phyloP scores from a whole-genome alignment of 2,888 invertebrate genomes.

The Hypolimnas misippus region DNA sequence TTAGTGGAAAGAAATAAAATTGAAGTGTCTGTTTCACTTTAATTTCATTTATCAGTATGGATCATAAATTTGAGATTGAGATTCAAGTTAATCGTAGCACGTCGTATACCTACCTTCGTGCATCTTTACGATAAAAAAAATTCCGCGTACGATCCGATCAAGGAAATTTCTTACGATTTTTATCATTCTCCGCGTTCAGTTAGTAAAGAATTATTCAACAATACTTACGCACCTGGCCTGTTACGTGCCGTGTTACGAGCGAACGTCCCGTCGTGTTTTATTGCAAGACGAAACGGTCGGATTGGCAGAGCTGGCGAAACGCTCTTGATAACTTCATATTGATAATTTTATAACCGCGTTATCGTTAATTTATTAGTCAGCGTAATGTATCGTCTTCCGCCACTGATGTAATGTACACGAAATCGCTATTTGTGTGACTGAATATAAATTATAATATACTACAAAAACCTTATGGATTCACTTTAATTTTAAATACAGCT shows the following conservation, averaged over 20 bases:
- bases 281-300: conserved; percentile 54
- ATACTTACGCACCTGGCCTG: conserved; percentile 48
- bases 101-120: too few species aligned
- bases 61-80: too few species aligned
- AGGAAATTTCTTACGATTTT: conserved; percentile 56
- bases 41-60: too few species aligned
- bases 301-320: conserved; percentile 45
- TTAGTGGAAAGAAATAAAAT: too few species aligned
- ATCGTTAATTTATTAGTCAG: conserved; percentile 32
- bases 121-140: conserved; percentile 29
- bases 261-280: conserved; percentile 48
- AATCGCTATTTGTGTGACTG: conserved; percentile 15
- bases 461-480: background rate
- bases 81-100: too few species aligned
- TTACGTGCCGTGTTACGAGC: conserved; percentile 51
- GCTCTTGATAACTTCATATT: conserved; percentile 37
- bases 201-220: conserved; percentile 46
- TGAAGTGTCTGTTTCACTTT: too few species aligned
- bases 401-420: background rate
- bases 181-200: conserved; percentile 52
- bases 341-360: conserved; percentile 34
- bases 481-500: too few species aligned
- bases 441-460: background rate
- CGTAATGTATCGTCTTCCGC: conserved; percentile 28
- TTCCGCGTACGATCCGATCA: conserved; percentile 56